Evolutionary conservation across 35 echinoderm and acorn worm species (phyloP).

Genomic region (Heliocidaris erythrogramma): DNA sequence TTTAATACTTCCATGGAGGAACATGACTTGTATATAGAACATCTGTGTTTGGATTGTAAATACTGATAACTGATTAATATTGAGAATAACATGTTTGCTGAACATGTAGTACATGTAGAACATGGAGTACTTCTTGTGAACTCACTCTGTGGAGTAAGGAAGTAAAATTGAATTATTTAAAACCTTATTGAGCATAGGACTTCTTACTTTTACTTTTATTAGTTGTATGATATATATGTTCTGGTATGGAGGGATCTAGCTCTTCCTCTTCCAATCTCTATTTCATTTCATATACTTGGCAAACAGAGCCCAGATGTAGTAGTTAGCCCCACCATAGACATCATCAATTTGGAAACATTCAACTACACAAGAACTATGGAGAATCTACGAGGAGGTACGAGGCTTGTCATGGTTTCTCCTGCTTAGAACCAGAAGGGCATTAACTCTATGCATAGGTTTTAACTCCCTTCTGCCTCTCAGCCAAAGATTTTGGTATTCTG

Average conservation of each 20-base stretch:
- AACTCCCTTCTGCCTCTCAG: neutral
- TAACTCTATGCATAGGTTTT: neutral
- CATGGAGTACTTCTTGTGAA: too few relatives aligned
- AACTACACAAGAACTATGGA: constrained; percentile 78
- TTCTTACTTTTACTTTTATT: too few relatives aligned
- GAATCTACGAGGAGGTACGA: constrained; percentile 83
- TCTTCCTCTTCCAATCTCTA: neutral
- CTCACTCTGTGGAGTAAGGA: too few relatives aligned
- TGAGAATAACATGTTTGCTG: neutral
- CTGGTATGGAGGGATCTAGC: neutral
- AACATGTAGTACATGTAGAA: too few relatives aligned
- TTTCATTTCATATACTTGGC: neutral
- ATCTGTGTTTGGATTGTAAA: neutral
- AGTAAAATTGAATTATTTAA: too few relatives aligned
- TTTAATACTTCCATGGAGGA: neutral
- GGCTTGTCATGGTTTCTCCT: neutral
- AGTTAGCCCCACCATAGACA: constrained; percentile 84
- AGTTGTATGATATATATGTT: too few relatives aligned
- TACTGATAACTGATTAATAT: neutral
- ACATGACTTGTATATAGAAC: neutral
- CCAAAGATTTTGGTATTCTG: neutral
- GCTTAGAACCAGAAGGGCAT: neutral
- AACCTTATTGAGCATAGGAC: too few relatives aligned
- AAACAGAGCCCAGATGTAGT: constrained; percentile 59
- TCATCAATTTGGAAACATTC: constrained; percentile 87